phyloP scores from a whole-genome alignment of 2,888 invertebrate genomes.

The Drosophila pseudotakahashii region DNA sequence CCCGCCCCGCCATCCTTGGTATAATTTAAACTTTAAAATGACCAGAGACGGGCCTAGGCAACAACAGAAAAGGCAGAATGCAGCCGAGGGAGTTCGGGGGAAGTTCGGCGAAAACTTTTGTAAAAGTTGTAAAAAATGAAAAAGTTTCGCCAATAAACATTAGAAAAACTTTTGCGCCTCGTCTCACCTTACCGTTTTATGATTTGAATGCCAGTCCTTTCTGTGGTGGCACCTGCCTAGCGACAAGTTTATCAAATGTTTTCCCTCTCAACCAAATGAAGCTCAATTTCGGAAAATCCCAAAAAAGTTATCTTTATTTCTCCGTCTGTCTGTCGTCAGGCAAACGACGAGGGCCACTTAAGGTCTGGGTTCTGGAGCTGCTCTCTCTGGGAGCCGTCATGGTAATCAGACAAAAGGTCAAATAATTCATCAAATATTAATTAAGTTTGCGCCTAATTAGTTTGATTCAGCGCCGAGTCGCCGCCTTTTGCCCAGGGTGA shows the following conservation, averaged over 20 bases:
- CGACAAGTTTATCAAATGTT: slow-evolving; percentile 70
- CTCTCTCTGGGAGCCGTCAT: slow-evolving; percentile 8
- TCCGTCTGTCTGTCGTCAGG: slow-evolving; percentile 36
- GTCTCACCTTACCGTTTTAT: slow-evolving; percentile 59
- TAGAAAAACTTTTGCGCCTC: slow-evolving; percentile 67
- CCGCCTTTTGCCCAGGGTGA: slow-evolving; percentile 7
- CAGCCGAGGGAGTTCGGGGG: slow-evolving; percentile 6
- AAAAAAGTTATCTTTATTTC: slow-evolving; percentile 42
- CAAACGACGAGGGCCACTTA: slow-evolving; percentile 23
- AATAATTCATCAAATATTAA: slow-evolving; percentile 68
- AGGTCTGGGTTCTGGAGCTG: neutral
- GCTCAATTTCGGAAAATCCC: slow-evolving; percentile 53
- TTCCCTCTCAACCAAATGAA: slow-evolving; percentile 54
- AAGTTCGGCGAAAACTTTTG: slow-evolving; percentile 55
- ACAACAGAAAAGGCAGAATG: slow-evolving; percentile 15
- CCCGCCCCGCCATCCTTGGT: slow-evolving; percentile 32
- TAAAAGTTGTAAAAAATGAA: slow-evolving; percentile 73
- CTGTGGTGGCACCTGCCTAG: slow-evolving; percentile 52
- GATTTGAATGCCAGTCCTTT: slow-evolving; percentile 42
- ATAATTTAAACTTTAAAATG: slow-evolving; percentile 77
- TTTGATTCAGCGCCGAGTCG: slow-evolving; percentile 54
- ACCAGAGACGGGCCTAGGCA: slow-evolving; percentile 54
- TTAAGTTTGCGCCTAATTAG: slow-evolving; percentile 77
- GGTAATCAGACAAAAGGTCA: slow-evolving; percentile 49
- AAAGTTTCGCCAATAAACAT: slow-evolving; percentile 77